These are phyloP conservation scores for Eumaeus atala DNA, from an alignment of 1,140 invertebrate genomes.

Conservation along the genomic window DNA sequence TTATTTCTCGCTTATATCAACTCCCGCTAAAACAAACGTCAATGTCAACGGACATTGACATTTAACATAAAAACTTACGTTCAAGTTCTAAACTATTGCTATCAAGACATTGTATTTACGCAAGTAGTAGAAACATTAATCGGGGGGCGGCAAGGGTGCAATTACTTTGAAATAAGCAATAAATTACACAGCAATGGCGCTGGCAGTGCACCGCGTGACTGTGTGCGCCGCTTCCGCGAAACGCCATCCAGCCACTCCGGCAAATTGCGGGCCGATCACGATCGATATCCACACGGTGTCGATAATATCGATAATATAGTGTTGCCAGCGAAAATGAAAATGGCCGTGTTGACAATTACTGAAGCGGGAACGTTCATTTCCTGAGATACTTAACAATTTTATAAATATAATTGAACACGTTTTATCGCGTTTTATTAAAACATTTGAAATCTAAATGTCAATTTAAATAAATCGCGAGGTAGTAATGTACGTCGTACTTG, in stretches of 20 bases:
- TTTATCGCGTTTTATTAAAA: too few species aligned
- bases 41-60: too few species aligned
- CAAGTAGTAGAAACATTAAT: constrained; percentile 45
- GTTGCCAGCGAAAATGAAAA: too few species aligned
- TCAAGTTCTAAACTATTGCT: constrained; percentile 19
- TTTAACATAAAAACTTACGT: not conserved
- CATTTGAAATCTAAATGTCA: too few species aligned
- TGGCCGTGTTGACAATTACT: constrained; percentile 15
- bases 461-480: too few species aligned
- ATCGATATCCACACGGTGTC: constrained; percentile 38
- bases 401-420: too few species aligned
- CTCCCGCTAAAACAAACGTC: too few species aligned
- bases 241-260: constrained; percentile 41
- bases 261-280: constrained; percentile 55
- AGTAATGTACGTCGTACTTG: too few species aligned
- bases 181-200: constrained; percentile 51
- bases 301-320: constrained; percentile 21
- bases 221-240: constrained; percentile 54
- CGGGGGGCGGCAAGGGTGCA: constrained; percentile 46
- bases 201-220: constrained; percentile 52
- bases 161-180: constrained; percentile 63
- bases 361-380: constrained; percentile 1
- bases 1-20: too few species aligned
- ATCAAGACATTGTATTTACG: constrained; percentile 11
- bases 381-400: constrained; percentile 1